Percentiles rank a stretch among this genome's conserved stretches.
Conservation (phyloP, 2,113 vertebrate species). For the Piprites chloris region DNA sequence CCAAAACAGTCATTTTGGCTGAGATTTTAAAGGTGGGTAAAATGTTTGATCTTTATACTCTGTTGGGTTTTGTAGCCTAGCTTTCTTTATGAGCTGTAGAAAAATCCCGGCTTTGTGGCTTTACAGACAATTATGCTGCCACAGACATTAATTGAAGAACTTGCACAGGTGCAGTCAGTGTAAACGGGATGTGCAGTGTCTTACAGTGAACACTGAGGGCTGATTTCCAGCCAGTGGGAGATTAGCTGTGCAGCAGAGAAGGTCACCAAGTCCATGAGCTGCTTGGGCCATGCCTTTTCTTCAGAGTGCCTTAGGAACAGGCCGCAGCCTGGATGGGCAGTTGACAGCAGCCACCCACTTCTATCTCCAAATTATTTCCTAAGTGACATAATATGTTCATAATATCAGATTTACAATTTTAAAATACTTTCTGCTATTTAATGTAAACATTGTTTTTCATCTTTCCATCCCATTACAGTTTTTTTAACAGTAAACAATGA, state of each 20-base stretch:
- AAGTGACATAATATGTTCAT: not conserved
- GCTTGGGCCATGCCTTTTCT: not conserved
- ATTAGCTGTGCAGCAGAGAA: not conserved
- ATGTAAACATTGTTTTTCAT: not conserved
- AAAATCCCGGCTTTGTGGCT: not conserved
- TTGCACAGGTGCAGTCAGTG: not conserved
- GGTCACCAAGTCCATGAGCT: not conserved
- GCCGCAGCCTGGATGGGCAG: not conserved
- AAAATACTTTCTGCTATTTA: not conserved
- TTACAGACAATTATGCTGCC: not conserved
- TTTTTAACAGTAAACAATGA: not conserved
- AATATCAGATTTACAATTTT: not conserved
- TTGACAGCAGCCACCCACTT: not conserved
- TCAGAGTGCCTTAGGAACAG: not conserved
- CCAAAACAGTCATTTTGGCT: not conserved
- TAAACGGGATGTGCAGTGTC: not conserved
- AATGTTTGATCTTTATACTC: not conserved
- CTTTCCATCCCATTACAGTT: not conserved
- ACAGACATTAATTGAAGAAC: not conserved
- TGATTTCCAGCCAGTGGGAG: not conserved
- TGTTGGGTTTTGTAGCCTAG: not conserved
- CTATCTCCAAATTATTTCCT: not conserved
- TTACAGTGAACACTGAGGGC: rapidly evolving
- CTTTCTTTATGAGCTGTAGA: not conserved
- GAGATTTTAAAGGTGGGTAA: not conserved